Evolutionary conservation across 2,888 invertebrate species (phyloP).

Genomic region (Anaspis maculata): DNA sequence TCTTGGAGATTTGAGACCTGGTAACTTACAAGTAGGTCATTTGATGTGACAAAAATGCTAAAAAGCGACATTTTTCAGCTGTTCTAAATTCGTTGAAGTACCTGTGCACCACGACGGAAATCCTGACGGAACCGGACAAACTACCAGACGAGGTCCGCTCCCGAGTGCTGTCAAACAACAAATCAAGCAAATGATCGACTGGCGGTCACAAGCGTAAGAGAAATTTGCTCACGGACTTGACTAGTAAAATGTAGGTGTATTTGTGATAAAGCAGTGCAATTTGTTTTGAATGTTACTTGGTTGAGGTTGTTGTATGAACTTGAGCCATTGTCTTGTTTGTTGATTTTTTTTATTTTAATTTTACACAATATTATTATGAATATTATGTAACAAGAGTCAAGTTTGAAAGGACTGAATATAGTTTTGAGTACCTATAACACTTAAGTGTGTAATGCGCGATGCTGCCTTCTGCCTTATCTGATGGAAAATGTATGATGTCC

Average conservation of each 20-base stretch:
- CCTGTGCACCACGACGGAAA: slow-evolving; percentile 87
- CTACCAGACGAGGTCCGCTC: slow-evolving; percentile 84
- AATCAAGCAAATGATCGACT: too few relatives aligned
- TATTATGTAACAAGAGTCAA: too few relatives aligned
- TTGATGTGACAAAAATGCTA: background rate
- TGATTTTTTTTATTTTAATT: too few relatives aligned
- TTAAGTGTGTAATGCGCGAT: slow-evolving; percentile 8
- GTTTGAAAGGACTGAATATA: too few relatives aligned
- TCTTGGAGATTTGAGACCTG: slow-evolving; percentile 85
- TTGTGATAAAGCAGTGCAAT: too few relatives aligned
- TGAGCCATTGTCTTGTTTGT: background rate
- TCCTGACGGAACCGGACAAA: slow-evolving; percentile 79
- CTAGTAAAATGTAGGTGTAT: slow-evolving; percentile 2
- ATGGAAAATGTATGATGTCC: too few relatives aligned
- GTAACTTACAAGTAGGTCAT: slow-evolving; percentile 44
- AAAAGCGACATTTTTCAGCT: slow-evolving; percentile 53
- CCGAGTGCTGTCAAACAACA: too few relatives aligned
- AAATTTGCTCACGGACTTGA: slow-evolving; percentile 10
- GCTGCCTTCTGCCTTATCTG: slow-evolving; percentile 12
- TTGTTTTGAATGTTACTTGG: too few relatives aligned
- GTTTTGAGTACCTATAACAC: background rate
- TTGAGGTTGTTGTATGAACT: too few relatives aligned
- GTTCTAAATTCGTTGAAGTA: slow-evolving; percentile 85
- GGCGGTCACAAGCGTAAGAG: too few relatives aligned
- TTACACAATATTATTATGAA: too few relatives aligned